phyloP scores from a whole-genome alignment of 1,140 invertebrate genomes.

The Drosophila novamexicana region DNA sequence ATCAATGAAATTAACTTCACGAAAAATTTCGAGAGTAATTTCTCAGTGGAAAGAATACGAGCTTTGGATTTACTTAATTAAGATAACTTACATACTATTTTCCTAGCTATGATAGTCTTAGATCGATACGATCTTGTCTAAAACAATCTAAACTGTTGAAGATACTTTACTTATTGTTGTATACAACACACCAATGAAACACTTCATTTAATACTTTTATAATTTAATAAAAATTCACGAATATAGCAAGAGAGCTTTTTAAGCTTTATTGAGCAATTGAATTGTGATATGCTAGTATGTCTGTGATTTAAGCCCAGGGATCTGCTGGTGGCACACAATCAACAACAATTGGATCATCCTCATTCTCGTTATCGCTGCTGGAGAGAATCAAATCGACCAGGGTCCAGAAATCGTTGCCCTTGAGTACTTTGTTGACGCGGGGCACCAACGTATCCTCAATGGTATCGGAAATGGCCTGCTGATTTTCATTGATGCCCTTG shows the following conservation, averaged over 20 bases:
- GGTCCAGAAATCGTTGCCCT: constrained; percentile 82
- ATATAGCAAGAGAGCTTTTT: constrained; percentile 12
- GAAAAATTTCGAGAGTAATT: too few species aligned
- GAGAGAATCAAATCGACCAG: constrained; percentile 71
- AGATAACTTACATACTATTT: too few species aligned
- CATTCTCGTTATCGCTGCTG: constrained; percentile 63
- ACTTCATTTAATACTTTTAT: neutral
- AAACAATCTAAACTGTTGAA: too few species aligned
- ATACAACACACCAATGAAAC: neutral
- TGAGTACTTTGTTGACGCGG: constrained; percentile 72
- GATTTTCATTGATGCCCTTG: constrained; percentile 63
- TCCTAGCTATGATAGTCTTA: too few species aligned
- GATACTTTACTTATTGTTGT: neutral
- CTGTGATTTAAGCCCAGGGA: constrained; percentile 74
- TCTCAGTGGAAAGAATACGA: too few species aligned
- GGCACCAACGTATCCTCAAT: constrained; percentile 74
- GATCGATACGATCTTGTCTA: too few species aligned
- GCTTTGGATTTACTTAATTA: fast-evolving
- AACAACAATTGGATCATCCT: constrained; percentile 74
- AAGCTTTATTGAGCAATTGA: constrained; percentile 30
- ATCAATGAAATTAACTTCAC: too few species aligned
- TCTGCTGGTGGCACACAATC: constrained; percentile 70
- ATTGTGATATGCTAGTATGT: neutral
- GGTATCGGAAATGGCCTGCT: constrained; percentile 60
- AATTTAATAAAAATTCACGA: neutral